These are phyloP conservation scores for Chrysochloris asiatica DNA, from an alignment of 2,113 vertebrate species.

Conservation along the genomic window DNA sequence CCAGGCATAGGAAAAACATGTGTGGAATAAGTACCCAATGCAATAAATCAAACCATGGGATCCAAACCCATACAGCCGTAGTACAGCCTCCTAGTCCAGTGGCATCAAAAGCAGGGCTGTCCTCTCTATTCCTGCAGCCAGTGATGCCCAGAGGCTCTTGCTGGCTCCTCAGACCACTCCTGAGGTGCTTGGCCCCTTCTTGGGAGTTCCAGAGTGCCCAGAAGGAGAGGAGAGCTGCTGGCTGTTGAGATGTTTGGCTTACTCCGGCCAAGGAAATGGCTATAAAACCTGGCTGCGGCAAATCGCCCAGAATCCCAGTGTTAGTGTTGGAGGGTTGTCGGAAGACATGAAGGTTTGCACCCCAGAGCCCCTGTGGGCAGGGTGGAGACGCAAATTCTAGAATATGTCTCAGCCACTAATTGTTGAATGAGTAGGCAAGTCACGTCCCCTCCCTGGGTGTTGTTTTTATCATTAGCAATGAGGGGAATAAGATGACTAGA, in stretches of 20 bases:
- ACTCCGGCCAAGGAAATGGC: not conserved
- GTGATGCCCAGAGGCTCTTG: not conserved
- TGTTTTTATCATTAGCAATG: not conserved
- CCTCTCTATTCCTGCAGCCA: not conserved
- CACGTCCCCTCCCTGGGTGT: not conserved
- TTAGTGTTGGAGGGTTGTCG: not conserved
- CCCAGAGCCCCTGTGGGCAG: too few species aligned
- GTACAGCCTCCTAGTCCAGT: not conserved
- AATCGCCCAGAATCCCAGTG: not conserved
- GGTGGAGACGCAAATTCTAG: not conserved
- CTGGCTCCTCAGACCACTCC: not conserved
- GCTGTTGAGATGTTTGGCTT: not conserved
- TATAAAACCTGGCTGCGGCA: not conserved
- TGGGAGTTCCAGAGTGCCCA: not conserved
- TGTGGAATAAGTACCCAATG: not conserved
- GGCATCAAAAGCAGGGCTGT: not conserved
- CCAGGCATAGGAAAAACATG: constrained; percentile 68
- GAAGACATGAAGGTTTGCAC: not conserved
- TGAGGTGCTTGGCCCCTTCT: not conserved
- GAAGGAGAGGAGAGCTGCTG: not conserved
- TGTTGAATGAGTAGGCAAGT: not conserved
- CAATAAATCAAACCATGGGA: constrained; percentile 57
- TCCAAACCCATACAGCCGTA: constrained; percentile 49
- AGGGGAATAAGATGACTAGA: not conserved
- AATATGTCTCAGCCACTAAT: not conserved